Conservation (phyloP, 2,113 vertebrate genomes). For the Pterocles gutturalis region DNA sequence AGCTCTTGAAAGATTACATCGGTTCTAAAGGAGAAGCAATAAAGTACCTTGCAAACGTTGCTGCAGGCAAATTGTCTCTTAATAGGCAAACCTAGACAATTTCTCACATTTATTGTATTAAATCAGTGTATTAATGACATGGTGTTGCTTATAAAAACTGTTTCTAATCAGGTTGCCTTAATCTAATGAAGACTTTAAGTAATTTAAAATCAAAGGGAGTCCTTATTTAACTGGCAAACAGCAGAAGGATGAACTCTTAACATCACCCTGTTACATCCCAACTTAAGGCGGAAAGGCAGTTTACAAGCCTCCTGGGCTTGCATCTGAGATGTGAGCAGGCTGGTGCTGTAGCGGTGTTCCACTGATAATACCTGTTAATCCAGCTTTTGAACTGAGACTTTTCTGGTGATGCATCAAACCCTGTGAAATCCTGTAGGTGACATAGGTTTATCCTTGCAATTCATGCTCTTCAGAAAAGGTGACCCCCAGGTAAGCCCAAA, state of each 20-base stretch:
- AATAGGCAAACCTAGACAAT: not conserved
- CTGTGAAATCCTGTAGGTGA: not conserved
- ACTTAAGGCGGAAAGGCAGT: not conserved
- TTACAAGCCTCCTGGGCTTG: not conserved
- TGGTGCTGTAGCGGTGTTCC: not conserved
- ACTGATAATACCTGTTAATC: not conserved
- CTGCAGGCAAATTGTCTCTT: not conserved
- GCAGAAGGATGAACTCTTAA: conserved; percentile 11
- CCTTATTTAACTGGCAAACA: conserved; percentile 16
- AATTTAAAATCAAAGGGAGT: conserved; percentile 28
- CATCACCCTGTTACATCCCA: not conserved
- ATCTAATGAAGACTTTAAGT: conserved; percentile 11
- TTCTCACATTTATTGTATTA: conserved; percentile 1
- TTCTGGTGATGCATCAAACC: not conserved
- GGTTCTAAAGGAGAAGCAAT: conserved; percentile 1
- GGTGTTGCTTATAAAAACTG: not conserved
- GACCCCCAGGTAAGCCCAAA: conserved; percentile 8
- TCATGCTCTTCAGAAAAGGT: not conserved
- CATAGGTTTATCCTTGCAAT: not conserved
- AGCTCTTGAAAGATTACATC: conserved; percentile 74
- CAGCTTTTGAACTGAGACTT: not conserved
- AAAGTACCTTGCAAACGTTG: not conserved
- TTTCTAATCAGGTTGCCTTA: conserved; percentile 10
- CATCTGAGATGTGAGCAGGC: not conserved
- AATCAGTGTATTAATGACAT: not conserved